Conservation (phyloP, 2,797 vertebrate species). For the Xenentodon cancila region DNA sequence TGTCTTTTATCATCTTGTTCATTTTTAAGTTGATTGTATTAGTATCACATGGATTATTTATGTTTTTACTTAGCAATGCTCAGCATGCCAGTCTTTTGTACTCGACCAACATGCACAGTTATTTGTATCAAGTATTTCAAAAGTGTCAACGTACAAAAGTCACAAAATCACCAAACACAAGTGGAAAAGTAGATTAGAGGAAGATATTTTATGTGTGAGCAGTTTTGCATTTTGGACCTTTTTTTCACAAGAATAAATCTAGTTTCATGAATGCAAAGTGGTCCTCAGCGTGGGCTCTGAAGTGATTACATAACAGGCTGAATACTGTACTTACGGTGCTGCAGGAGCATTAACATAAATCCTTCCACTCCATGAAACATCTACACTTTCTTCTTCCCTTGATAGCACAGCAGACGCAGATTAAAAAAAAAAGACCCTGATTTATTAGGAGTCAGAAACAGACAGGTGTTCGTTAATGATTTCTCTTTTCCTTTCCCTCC, state of each 20-base stretch:
- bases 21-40: constrained; percentile 10
- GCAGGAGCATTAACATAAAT: constrained; percentile 19
- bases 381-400: constrained; percentile 13
- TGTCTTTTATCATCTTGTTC: background rate
- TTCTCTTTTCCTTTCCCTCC: constrained; percentile 68
- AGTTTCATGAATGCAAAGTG: constrained; percentile 60
- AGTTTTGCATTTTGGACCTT: constrained; percentile 55
- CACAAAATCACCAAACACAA: constrained; percentile 7
- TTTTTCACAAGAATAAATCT: constrained; percentile 70
- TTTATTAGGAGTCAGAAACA: constrained; percentile 72
- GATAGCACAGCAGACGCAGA: constrained; percentile 20
- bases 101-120: constrained; percentile 26
- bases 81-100: constrained; percentile 51
- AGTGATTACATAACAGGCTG: constrained; percentile 2
- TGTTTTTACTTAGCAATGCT: constrained; percentile 14
- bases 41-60: background rate
- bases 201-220: constrained; percentile 43
- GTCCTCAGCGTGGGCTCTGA: constrained; percentile 22
- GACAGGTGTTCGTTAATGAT: constrained; percentile 82
- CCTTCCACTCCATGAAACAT: constrained; percentile 11
- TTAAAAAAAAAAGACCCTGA: constrained; percentile 39
- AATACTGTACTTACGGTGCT: constrained; percentile 13
- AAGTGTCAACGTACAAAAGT: constrained; percentile 18
- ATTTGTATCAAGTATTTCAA: constrained; percentile 3
- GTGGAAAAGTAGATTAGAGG: constrained; percentile 12